Base-by-base conservation (phyloP, 2,888 invertebrate genomes). In the Machimus atricapillus region DNA sequence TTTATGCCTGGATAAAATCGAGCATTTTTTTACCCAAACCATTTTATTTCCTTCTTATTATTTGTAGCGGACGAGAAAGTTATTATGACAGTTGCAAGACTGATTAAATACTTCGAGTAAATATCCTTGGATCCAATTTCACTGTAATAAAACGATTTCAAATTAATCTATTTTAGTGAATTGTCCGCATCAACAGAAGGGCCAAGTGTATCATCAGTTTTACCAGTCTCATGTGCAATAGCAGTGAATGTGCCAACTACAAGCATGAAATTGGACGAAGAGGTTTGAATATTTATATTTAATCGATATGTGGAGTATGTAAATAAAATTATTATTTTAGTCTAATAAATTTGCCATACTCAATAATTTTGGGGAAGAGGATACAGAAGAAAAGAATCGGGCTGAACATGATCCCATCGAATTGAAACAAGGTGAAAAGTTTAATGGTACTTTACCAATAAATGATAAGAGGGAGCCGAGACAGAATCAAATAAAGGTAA, bases 261-360 rank as follows among this genome's bases (percentile, higher is more conserved):
- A 34, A 56, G 77, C 19, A 86, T 87, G 52, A 88, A 88, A 88
- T 88, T 88, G 37, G 88, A 73, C 14, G 78, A 88, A 82, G 86
- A 88, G 82, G 89, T 89, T 87, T 58, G 34, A 37, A 5, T 19
- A 37, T 43, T 43, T 9, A 23, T 34, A 23, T 16, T 23, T 16
- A n/a, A n/a, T 23, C 46, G 1, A 3, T 14, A 16, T 37, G 19
- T 8, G 8, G 23, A 34, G 31, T 31, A 58, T n/a, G 2, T 46
- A 5, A 2, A 46, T 23, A n/a, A n/a, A 19, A 23, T 16, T 46
- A 82, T 58, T 14, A 40, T 58, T 79, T 66, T 66, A 89, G 89
- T 88, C 88, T 87, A 89, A 88, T 79, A 89, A 88, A 88, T 88
- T 88, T 34, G 85, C 76, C 74, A 9, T 86, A 27, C 66, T 89